Base-by-base conservation (phyloP, 2,797 vertebrate genomes). In the Serranus cabrilla region DNA sequence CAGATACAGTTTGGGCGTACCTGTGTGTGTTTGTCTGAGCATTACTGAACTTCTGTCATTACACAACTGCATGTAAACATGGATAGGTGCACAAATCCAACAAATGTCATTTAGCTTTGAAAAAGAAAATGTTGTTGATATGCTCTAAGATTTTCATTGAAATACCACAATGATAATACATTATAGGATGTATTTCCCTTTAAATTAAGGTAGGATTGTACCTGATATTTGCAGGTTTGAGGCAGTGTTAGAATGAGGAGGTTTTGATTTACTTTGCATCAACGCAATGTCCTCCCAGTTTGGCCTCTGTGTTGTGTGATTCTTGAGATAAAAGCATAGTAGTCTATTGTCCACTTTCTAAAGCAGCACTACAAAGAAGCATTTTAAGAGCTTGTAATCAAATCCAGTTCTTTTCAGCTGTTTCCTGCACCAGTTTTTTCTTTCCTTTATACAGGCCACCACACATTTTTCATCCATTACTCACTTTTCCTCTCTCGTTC, bases 281-380 rank as follows among this genome's bases (percentile, higher is more conserved):
- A 40, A 43, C 40, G 18, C 11, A 11, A 1, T 3, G 31, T 55
- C n/a, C 71, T 71, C 37, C 45, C 34, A 68, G 46, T 34, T 57
- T 61, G 37, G 31, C 7, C 31, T 77, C 16, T 57, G 23, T 67
- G 42, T 58, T 49, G 47, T 1, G 3, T 63, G 46, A 11, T 68
- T 76, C 55, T 23, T 50, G 39, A 77, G 73, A 78, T 81, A 76
- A 82, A 78, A 56, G 57, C 31, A 71, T 1, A 60, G 40, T 61
- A 11, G 20, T 43, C 70, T 59, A 71, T 89, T 89, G 81, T 88
- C 23, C 11, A 42, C 50, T 69, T 65, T 21, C 59, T 56, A 86
- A 84, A 75, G 40, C 72, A 80, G 54, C 25, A 77, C 17, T 2
- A 88, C 85, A 92, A 89, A 91, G 81, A 86, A 49, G 73, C 74